phyloP scores from a whole-genome alignment of 2,113 vertebrate genomes.

The Rhombomys opimus region DNA sequence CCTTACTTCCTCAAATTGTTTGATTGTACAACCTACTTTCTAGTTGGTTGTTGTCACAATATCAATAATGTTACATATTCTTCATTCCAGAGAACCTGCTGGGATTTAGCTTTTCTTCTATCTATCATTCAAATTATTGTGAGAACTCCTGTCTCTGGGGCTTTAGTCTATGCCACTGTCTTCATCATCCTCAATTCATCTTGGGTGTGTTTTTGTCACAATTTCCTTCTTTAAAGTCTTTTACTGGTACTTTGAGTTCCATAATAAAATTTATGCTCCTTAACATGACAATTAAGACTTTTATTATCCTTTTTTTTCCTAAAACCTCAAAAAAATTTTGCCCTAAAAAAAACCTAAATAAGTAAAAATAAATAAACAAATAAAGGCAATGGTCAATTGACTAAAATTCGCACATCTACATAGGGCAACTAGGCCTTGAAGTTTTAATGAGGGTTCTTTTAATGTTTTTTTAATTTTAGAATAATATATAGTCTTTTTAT shows the following conservation, averaged over 20 bases:
- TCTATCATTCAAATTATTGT: background rate
- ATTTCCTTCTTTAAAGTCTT: background rate
- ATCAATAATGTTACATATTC: background rate
- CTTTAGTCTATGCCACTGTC: background rate
- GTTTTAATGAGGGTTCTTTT: background rate
- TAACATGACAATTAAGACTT: background rate
- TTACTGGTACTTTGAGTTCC: background rate
- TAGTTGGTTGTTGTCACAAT: background rate
- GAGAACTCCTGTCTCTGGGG: background rate
- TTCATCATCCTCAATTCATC: background rate
- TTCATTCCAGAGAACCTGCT: background rate
- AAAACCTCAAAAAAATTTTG: background rate
- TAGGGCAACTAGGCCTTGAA: background rate
- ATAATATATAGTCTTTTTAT: background rate
- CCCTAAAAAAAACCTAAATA: background rate
- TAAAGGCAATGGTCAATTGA: background rate
- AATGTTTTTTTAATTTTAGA: constrained; percentile 22
- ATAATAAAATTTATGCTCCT: background rate
- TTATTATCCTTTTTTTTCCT: background rate
- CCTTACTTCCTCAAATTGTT: background rate
- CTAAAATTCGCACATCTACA: background rate
- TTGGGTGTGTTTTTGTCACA: background rate
- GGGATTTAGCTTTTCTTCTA: background rate
- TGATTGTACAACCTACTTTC: background rate
- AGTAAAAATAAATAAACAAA: too few relatives aligned